These are phyloP conservation scores for Spondyliosoma cantharus DNA, from an alignment of 2,797 vertebrate genomes.

Conservation along the genomic window DNA sequence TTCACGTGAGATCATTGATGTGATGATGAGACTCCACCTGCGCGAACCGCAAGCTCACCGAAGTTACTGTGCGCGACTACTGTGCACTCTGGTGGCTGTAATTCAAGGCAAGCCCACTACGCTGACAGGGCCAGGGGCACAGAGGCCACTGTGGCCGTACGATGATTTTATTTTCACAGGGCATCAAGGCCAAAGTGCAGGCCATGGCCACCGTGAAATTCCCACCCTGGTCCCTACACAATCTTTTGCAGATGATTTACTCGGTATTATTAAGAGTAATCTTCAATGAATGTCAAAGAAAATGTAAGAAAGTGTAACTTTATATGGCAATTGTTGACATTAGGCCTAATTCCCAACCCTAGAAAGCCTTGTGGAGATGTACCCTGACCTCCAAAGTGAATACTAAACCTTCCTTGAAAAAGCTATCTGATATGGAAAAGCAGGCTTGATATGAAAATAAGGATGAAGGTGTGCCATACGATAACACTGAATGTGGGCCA, in stretches of 20 bases:
- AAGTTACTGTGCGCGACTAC: no score
- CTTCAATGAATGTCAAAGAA: not conserved
- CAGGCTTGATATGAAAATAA: constrained; percentile 41
- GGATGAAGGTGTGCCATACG: constrained; percentile 31
- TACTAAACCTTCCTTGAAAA: constrained; percentile 9
- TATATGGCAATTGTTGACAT: not conserved
- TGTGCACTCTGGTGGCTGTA: no score
- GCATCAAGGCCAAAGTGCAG: no score
- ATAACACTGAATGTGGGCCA: constrained; percentile 31
- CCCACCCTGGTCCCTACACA: no score
- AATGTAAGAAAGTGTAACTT: not conserved
- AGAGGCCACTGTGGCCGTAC: no score
- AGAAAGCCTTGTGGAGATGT: not conserved
- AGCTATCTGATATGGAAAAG: constrained; percentile 27
- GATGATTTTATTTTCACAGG: no score
- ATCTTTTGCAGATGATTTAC: not conserved
- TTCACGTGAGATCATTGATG: no score
- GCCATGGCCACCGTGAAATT: no score
- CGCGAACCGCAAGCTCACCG: no score
- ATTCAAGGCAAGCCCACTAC: no score
- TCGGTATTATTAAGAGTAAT: not conserved
- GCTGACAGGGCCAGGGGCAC: no score
- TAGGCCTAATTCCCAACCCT: not conserved
- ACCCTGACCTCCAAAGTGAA: constrained; percentile 10
- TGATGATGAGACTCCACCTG: no score